Conservation (phyloP, 2,113 vertebrate genomes). For the Pongo pygmaeus region DNA sequence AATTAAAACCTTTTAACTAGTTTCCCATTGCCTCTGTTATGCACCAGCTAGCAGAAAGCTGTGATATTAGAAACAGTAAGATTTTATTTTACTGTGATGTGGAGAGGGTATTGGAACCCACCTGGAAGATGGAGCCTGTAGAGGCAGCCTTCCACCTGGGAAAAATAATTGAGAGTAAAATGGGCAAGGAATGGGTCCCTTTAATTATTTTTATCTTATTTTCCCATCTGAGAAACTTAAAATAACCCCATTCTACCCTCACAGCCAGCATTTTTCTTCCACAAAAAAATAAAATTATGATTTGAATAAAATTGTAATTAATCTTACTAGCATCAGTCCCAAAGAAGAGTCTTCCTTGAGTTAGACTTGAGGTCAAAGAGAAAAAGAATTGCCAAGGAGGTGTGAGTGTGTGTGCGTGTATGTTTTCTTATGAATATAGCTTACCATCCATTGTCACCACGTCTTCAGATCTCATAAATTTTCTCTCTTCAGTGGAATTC, state of each 20-base stretch:
- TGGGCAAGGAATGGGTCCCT: background rate
- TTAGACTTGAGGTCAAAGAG: background rate
- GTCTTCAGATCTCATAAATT: background rate
- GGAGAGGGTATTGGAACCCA: background rate
- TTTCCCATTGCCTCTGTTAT: background rate
- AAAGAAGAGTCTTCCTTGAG: slow-evolving; percentile 15
- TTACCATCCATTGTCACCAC: background rate
- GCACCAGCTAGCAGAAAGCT: background rate
- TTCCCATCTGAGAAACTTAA: background rate
- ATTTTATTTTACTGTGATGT: background rate
- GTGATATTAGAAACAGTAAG: background rate
- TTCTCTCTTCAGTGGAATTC: background rate
- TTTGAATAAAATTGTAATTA: background rate
- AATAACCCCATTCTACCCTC: background rate
- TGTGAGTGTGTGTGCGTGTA: background rate
- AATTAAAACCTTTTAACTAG: background rate
- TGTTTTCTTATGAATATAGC: background rate
- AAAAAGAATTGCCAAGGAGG: background rate
- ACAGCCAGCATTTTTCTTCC: background rate
- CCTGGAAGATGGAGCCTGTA: background rate
- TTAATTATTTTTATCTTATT: background rate
- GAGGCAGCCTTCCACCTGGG: background rate
- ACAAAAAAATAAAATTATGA: background rate
- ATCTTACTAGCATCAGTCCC: background rate
- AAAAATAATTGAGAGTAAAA: background rate